Base-by-base conservation (phyloP, 2,797 vertebrate species). In the Silurus aristotelis region DNA sequence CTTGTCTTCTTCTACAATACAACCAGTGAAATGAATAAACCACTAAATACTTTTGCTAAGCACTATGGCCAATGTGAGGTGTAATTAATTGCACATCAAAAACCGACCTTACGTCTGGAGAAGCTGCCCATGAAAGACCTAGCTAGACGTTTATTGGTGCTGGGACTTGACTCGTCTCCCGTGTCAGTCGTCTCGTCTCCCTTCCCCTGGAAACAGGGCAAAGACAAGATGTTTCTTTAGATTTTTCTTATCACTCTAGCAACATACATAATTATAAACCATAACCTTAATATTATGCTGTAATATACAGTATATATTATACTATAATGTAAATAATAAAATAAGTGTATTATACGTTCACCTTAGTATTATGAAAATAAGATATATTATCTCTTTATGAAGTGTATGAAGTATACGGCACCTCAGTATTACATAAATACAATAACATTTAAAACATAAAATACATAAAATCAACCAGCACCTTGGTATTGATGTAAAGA, bases 61-160 rank as follows among this genome's bases (percentile, higher is more conserved):
- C 3, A 64, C 27, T 12, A 27, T 6, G 25, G 61, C 13, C 3
- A 4, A 22, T 31, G 6, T 43, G 27, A 67, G 3, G 17, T 70
- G 25, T 80, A 38, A 38, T 73, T 80, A 38, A 38, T 73, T 81
- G 13, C 70, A 58, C 27, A 63, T 75, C 20, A 38, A 12, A 46
- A 38, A 58, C 87, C 71, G 31, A 99, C 98, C 96, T 99, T 99
- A 91, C 95, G 96, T 89, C 96, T 99, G 56, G 98, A 98, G 88
- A 99, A 97, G 87, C 95, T 97, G 56, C 96, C 96, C 90, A 96
- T 94, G 83, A 98, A 94, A 0, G 95, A 96, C 20, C 95, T 92
- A 73, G 94, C 91, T 0, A 93, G 92, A 1, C 95, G 94, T 77
- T 97, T 97, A 92, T 93, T 95, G 79, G 89, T 92, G 91, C 93